Evolutionary conservation across 2,113 vertebrate genomes (phyloP).

Genomic region (Sphyrna mokarran): DNA sequence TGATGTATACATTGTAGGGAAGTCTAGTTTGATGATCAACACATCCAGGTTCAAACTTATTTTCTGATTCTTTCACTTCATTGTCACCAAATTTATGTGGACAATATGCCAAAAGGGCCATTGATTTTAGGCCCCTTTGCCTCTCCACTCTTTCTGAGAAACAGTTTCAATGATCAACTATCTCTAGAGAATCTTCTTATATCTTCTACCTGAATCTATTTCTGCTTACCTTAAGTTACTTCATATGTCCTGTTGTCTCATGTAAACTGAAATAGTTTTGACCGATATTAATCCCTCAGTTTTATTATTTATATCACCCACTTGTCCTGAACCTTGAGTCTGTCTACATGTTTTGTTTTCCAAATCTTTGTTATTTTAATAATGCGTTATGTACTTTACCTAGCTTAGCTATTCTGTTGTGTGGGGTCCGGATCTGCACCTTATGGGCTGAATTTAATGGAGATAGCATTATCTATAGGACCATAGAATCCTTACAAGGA

Average conservation of each 20-base stretch:
- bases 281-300: neutral
- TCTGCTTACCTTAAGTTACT: neutral
- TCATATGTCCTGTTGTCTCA: neutral
- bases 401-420: neutral
- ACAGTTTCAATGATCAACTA: neutral
- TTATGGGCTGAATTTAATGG: neutral
- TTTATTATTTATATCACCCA: neutral
- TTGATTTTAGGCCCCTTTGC: neutral
- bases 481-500: no score
- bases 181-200: neutral
- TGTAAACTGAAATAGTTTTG: neutral
- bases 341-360: neutral
- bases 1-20: no score
- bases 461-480: no score
- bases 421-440: neutral
- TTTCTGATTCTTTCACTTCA: neutral
- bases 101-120: neutral
- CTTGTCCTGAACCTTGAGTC: neutral
- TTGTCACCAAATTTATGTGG: neutral
- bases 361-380: neutral
- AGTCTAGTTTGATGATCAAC: no score
- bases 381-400: neutral
- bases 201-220: neutral
- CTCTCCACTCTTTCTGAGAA: neutral
- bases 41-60: no score